A percentile compares a stretch with the other conserved stretches of the same genome.
Conservation (phyloP, 2,113 vertebrate species). For the Aegotheles bennettii region DNA sequence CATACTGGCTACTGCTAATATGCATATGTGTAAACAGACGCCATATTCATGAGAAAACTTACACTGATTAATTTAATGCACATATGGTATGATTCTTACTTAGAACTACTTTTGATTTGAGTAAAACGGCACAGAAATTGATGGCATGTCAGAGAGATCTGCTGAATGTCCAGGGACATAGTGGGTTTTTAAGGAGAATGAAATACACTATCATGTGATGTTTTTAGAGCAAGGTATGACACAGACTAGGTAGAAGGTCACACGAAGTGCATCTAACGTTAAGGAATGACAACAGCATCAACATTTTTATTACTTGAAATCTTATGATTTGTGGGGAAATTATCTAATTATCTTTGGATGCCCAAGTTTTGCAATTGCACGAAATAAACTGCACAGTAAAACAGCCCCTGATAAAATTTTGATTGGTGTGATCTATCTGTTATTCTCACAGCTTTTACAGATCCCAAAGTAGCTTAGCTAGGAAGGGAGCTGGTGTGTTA, state of each 20-base stretch:
- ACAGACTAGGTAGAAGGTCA: constrained; percentile 16
- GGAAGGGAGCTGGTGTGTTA: neutral
- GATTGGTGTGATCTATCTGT: neutral
- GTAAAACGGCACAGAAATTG: neutral
- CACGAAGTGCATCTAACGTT: neutral
- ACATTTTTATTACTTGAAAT: neutral
- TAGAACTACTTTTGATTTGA: neutral
- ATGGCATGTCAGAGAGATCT: neutral
- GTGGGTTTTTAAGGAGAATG: neutral
- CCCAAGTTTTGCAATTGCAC: neutral
- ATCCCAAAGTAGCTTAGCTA: neutral
- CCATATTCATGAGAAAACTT: neutral
- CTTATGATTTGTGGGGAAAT: neutral
- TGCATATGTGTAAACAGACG: neutral
- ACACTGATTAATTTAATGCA: neutral
- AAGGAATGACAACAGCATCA: neutral
- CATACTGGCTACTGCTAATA: neutral
- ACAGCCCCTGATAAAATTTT: neutral
- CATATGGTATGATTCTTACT: neutral
- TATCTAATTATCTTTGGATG: neutral
- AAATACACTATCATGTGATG: neutral
- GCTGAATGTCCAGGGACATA: neutral
- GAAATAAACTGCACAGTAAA: neutral
- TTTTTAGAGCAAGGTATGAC: constrained; percentile 1
- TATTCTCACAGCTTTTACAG: neutral